These are phyloP conservation scores for Istiophorus platypterus DNA, from an alignment of 2,113 vertebrate genomes.

Conservation along the genomic window DNA sequence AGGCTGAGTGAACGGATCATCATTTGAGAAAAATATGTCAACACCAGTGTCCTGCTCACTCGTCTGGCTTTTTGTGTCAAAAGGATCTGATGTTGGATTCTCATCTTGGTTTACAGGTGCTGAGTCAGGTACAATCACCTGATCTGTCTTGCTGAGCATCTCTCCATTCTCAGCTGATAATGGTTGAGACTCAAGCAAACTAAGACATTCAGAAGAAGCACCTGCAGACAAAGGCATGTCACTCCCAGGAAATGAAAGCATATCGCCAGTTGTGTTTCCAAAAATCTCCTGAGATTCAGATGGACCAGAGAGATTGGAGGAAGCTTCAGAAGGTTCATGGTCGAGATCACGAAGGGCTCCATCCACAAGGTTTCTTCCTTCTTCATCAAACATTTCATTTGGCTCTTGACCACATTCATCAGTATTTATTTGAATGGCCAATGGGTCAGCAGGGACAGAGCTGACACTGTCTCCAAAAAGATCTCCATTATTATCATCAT, in stretches of 20 bases:
- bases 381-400: constrained; percentile 6
- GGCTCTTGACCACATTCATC: constrained; percentile 2
- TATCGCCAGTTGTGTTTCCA: background rate
- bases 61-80: constrained; percentile 1
- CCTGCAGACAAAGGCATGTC: constrained; percentile 16
- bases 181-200: constrained; percentile 27
- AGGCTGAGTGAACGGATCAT: constrained; percentile 35
- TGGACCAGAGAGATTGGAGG: constrained; percentile 22
- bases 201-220: constrained; percentile 25
- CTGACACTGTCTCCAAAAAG: constrained; percentile 4
- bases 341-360: constrained; percentile 14
- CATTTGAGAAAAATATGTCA: constrained; percentile 75
- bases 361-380: background rate
- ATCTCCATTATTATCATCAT: too few species aligned
- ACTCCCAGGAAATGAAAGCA: constrained; percentile 11
- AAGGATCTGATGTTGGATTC: constrained; percentile 25
- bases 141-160: constrained; percentile 3
- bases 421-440: constrained; percentile 3
- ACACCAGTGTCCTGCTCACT: constrained; percentile 49
- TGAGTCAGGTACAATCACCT: constrained; percentile 22
- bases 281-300: constrained; percentile 22
- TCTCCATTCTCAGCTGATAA: constrained; percentile 13
- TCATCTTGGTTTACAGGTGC: constrained; percentile 12
- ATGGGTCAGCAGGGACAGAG: constrained; percentile 3
- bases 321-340: constrained; percentile 6